Percentiles rank a stretch among this genome's conserved stretches.
Conservation (phyloP, 2,888 invertebrate species). For the Heliconius cydno region DNA sequence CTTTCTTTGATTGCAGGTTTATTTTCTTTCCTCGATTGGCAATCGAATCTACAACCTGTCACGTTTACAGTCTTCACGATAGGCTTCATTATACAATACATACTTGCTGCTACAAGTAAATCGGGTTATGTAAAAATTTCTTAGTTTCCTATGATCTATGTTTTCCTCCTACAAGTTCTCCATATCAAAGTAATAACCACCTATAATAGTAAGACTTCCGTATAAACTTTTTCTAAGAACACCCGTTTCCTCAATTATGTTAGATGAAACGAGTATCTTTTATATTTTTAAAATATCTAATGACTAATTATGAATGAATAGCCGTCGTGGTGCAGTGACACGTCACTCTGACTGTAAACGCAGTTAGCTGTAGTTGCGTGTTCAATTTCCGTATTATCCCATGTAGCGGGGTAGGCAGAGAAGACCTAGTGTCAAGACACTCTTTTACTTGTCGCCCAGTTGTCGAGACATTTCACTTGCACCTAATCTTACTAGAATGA, state of each 20-base stretch:
- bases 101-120: neutral
- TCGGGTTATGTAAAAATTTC: neutral
- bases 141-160: neutral
- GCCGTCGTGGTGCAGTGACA: neutral
- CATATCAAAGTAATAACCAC: neutral
- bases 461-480: neutral
- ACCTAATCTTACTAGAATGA: neutral
- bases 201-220: conserved; percentile 8
- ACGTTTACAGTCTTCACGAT: neutral
- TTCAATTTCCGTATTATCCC: neutral
- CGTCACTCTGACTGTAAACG: neutral
- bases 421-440: no score
- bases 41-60: neutral
- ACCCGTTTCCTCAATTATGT: conserved; percentile 19
- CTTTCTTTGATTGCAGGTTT: neutral
- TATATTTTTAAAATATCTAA: neutral
- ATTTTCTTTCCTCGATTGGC: neutral
- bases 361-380: neutral
- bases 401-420: no score
- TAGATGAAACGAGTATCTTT: neutral
- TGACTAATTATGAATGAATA: neutral
- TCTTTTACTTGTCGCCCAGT: neutral
- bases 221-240: conserved; percentile 4
- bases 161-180: neutral
- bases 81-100: no score